Evolutionary conservation across 2,888 invertebrate species (phyloP).

Genomic region (Scaptomyza reducta): DNA sequence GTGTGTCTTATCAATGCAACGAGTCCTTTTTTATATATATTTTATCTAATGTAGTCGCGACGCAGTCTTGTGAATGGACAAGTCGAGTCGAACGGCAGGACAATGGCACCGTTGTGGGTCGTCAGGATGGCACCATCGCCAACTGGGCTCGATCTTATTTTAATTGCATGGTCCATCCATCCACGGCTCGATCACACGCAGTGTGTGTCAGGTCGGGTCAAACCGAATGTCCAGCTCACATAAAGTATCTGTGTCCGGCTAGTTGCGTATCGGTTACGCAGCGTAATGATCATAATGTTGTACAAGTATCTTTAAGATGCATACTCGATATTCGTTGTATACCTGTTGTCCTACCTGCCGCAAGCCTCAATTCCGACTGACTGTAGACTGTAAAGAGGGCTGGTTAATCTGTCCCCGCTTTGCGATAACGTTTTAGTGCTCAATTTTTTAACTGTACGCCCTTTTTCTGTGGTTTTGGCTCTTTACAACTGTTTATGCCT

Average conservation of each 20-base stretch:
- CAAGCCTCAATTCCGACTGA: not conserved
- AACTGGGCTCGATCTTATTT: constrained; percentile 67
- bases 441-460: constrained; percentile 73
- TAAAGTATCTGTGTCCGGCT: constrained; percentile 6
- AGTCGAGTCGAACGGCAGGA: constrained; percentile 33
- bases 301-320: constrained; percentile 79
- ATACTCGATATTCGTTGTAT: constrained; percentile 52
- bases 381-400: constrained; percentile 27
- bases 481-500: constrained; percentile 78
- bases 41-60: constrained; percentile 61
- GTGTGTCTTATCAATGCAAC: constrained; percentile 47
- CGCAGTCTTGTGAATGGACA: constrained; percentile 71
- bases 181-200: constrained; percentile 62
- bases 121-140: constrained; percentile 51
- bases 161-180: constrained; percentile 66
- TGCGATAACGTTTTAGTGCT: constrained; percentile 75
- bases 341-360: constrained; percentile 34
- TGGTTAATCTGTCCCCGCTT: constrained; percentile 68
- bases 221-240: not conserved
- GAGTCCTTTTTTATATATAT: constrained; percentile 36
- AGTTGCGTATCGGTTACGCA: constrained; percentile 62
- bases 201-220: constrained; percentile 49
- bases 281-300: constrained; percentile 70
- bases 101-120: constrained; percentile 71
- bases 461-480: constrained; percentile 73